Conservation (phyloP, 2,888 invertebrate genomes). For the Shargacucullia verbasci region DNA sequence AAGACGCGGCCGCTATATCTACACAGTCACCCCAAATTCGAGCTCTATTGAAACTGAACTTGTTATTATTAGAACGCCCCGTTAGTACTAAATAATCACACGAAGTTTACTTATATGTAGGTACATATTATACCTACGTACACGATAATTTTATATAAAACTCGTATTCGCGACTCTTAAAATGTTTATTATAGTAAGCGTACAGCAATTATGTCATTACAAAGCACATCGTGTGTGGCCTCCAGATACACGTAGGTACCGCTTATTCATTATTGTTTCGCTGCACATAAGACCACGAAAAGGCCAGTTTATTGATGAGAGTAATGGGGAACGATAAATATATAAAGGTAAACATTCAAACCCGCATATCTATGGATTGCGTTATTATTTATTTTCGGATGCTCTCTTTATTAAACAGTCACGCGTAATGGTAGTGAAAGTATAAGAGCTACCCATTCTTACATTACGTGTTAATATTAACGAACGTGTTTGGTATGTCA, state of each 20-base stretch:
- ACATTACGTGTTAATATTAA: conserved; percentile 2
- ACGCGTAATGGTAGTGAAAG: conserved; percentile 18
- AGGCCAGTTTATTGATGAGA: conserved; percentile 47
- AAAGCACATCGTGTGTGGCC: conserved; percentile 56
- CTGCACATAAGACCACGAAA: conserved; percentile 39
- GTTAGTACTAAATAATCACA: conserved; percentile 6
- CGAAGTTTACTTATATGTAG: too few relatives aligned
- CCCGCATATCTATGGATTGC: conserved; percentile 45
- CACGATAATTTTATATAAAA: conserved; percentile 13
- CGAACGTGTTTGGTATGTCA: neutral
- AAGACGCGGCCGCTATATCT: conserved; percentile 11
- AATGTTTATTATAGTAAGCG: conserved; percentile 31
- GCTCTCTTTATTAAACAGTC: conserved; percentile 23
- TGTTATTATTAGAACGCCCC: conserved; percentile 2
- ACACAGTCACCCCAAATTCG: conserved; percentile 3
- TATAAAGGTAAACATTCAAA: conserved; percentile 51
- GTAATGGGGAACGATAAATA: conserved; percentile 46
- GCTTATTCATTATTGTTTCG: conserved; percentile 55
- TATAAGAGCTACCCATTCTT: conserved; percentile 15
- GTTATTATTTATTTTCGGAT: conserved; percentile 35
- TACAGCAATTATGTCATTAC: conserved; percentile 55
- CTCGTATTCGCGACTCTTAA: conserved; percentile 21
- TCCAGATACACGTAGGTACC: conserved; percentile 30
- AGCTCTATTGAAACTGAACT: conserved; percentile 3
- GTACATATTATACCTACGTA: conserved; percentile 1